phyloP scores from a whole-genome alignment of 2,888 invertebrate genomes.

The Ariolimax columbianus region DNA sequence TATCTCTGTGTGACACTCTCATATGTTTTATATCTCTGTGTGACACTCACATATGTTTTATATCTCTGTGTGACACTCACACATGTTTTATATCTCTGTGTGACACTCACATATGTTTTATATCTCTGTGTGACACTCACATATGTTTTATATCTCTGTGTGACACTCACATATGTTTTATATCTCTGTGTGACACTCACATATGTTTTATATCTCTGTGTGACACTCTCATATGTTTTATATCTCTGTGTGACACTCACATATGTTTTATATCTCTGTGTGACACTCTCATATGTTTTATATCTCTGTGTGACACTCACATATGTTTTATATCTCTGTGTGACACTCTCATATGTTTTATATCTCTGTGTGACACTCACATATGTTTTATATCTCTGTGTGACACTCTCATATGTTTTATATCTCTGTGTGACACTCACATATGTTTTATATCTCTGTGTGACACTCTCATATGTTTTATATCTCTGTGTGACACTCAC shows the following conservation, averaged over 20 bases:
- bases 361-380: neutral
- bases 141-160: neutral
- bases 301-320: neutral
- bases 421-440: neutral
- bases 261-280: neutral
- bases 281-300: neutral
- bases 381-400: neutral
- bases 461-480: neutral
- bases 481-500: neutral
- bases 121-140: neutral
- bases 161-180: neutral
- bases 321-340: neutral
- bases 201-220: neutral
- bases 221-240: neutral
- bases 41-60: neutral
- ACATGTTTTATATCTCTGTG: neutral
- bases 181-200: neutral
- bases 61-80: neutral
- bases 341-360: neutral
- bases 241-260: neutral
- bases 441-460: neutral
- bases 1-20: neutral
- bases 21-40: neutral
- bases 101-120: neutral
- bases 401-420: neutral